phyloP scores from a whole-genome alignment of 2,113 vertebrate genomes.

The Galbula dea region DNA sequence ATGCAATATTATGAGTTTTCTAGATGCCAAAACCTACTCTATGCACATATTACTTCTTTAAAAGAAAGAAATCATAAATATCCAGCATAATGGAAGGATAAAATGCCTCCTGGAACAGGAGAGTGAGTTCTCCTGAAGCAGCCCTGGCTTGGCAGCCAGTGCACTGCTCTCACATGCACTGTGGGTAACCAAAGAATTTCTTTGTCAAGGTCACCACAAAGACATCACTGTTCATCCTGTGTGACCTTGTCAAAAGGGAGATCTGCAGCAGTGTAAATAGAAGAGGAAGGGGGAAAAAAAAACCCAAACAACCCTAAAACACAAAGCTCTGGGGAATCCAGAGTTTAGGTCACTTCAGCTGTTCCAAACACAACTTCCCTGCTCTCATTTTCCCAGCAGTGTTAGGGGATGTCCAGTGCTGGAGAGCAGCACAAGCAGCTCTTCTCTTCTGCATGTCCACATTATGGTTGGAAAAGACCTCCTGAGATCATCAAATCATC shows the following conservation, averaged over 20 bases:
- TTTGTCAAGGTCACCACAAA: slow-evolving; percentile 29
- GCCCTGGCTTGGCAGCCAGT: neutral
- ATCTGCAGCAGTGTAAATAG: neutral
- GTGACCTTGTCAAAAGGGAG: neutral
- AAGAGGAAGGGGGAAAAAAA: neutral
- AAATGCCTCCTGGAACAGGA: neutral
- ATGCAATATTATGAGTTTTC: neutral
- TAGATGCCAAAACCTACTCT: neutral
- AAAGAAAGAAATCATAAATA: neutral
- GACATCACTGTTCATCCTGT: neutral
- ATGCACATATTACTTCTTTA: neutral
- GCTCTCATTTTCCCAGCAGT: neutral
- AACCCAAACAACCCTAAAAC: neutral
- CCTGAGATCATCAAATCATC: too few relatives aligned
- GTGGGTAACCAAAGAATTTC: neutral
- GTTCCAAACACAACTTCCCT: neutral
- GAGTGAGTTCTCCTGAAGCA: neutral
- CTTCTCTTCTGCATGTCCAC: neutral
- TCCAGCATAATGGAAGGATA: neutral
- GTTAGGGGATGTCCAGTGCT: neutral
- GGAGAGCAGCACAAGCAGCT: neutral
- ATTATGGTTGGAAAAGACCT: too few relatives aligned
- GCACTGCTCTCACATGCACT: neutral
- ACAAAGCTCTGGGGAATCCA: neutral
- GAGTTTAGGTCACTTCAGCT: neutral